These are phyloP conservation scores for Kobus ellipsiprymnus DNA, from an alignment of 2,113 vertebrate genomes.

Conservation along the genomic window DNA sequence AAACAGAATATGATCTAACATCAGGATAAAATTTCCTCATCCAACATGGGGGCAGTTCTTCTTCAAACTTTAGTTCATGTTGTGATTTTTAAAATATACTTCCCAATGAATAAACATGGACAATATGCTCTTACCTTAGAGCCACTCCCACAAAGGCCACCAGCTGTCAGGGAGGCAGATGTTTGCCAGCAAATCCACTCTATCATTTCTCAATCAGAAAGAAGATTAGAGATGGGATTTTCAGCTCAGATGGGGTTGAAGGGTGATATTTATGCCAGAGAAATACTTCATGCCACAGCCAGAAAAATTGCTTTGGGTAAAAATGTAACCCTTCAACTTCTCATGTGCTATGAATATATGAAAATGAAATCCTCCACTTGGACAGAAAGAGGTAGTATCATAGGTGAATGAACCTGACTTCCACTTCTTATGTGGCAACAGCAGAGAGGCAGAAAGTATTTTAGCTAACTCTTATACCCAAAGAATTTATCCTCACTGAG, in stretches of 20 bases:
- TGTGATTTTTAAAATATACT: neutral
- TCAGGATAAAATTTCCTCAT: neutral
- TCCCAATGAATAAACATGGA: neutral
- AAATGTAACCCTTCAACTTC: neutral
- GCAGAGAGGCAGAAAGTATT: neutral
- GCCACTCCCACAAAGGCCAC: neutral
- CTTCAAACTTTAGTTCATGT: neutral
- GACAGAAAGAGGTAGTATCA: neutral
- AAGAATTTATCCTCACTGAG: neutral
- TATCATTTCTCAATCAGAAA: constrained; percentile 71
- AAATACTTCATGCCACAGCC: constrained; percentile 48
- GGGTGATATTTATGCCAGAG: constrained; percentile 59
- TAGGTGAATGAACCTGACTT: neutral
- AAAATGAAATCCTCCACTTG: constrained; percentile 8
- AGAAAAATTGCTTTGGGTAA: constrained; percentile 62
- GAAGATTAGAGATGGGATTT: constrained; percentile 73
- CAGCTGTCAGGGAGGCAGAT: constrained; percentile 46
- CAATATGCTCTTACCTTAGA: neutral
- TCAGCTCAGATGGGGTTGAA: constrained; percentile 60
- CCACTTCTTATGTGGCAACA: neutral
- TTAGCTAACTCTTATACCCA: neutral
- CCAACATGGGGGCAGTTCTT: neutral
- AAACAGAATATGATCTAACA: neutral
- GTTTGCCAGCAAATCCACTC: constrained; percentile 54
- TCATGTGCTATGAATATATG: constrained; percentile 46